Conservation (phyloP, 2,113 vertebrate genomes). For the Psilopogon haemacephalus region DNA sequence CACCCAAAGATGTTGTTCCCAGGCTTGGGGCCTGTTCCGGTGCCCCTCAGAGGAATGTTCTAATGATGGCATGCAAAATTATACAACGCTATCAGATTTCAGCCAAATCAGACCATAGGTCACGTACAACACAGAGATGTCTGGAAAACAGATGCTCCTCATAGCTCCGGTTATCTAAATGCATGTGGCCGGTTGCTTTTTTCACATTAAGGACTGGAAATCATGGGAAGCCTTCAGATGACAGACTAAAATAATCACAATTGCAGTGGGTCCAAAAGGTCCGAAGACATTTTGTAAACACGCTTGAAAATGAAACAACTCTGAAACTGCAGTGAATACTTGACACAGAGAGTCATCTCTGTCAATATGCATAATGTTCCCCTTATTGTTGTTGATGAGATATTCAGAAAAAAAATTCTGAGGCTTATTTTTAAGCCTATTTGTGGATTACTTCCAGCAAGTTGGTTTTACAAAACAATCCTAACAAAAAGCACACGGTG, state of each 20-base stretch:
- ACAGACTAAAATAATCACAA: neutral
- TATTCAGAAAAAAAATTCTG: slow-evolving; percentile 28
- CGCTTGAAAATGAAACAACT: neutral
- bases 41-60: slow-evolving; percentile 29
- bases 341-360: neutral
- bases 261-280: neutral
- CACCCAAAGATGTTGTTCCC: neutral
- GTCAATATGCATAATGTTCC: neutral
- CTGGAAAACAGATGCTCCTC: slow-evolving; percentile 58
- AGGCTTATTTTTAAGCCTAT: slow-evolving; percentile 64
- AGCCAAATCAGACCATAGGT: slow-evolving; percentile 43
- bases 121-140: slow-evolving; percentile 29
- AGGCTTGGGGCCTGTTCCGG: neutral
- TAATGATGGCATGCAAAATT: slow-evolving; percentile 41
- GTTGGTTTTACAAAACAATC: slow-evolving; percentile 19
- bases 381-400: slow-evolving; percentile 46
- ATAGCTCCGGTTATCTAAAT: slow-evolving; percentile 34
- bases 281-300: neutral
- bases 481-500: slow-evolving; percentile 7
- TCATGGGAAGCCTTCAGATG: neutral
- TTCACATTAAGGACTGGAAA: neutral
- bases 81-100: slow-evolving; percentile 51
- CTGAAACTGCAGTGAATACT: neutral
- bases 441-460: slow-evolving; percentile 51
- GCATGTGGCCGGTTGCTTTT: neutral